Percentiles rank a stretch among this genome's conserved stretches.
These are phyloP conservation scores for Mormyrus hasselquistii DNA, from an alignment of 2,797 vertebrate genomes.

Conservation along the genomic window DNA sequence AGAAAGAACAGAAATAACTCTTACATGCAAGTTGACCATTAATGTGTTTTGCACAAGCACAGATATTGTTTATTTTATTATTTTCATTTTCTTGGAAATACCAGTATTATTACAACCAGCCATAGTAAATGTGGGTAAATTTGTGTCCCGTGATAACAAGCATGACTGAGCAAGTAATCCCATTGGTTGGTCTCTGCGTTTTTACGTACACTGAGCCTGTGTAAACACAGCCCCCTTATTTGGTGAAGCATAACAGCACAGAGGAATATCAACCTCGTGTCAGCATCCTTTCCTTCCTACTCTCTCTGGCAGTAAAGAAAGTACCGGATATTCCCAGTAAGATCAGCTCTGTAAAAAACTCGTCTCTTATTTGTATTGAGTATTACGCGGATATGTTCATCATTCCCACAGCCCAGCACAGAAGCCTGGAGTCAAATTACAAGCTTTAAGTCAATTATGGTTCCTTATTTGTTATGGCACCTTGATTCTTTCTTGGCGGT, in stretches of 20 bases:
- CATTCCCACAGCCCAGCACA: conserved; percentile 74
- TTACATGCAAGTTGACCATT: conserved; percentile 33
- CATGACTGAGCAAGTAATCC: not conserved
- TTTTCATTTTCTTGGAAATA: conserved; percentile 49
- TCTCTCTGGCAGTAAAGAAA: not conserved
- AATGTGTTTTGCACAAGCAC: conserved; percentile 56
- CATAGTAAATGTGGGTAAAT: not conserved
- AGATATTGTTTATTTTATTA: conserved; percentile 51
- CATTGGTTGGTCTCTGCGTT: not conserved
- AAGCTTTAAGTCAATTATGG: conserved; percentile 70
- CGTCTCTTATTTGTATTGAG: conserved; percentile 73
- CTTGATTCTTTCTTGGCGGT: conserved; percentile 67
- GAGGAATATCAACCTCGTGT: not conserved
- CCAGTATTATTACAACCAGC: conserved; percentile 35
- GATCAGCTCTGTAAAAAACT: conserved; percentile 58
- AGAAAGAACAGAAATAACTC: conserved; percentile 49
- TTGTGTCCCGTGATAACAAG: not conserved
- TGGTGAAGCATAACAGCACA: not conserved
- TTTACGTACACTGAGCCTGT: not conserved
- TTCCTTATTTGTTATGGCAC: conserved; percentile 82
- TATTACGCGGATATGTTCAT: conserved; percentile 74
- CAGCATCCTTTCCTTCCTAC: not conserved
- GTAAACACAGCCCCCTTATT: not conserved
- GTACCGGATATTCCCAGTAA: conserved; percentile 54
- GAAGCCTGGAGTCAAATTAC: conserved; percentile 84